Conservation (phyloP, 2,888 invertebrate genomes). For the Morpho helenor region DNA sequence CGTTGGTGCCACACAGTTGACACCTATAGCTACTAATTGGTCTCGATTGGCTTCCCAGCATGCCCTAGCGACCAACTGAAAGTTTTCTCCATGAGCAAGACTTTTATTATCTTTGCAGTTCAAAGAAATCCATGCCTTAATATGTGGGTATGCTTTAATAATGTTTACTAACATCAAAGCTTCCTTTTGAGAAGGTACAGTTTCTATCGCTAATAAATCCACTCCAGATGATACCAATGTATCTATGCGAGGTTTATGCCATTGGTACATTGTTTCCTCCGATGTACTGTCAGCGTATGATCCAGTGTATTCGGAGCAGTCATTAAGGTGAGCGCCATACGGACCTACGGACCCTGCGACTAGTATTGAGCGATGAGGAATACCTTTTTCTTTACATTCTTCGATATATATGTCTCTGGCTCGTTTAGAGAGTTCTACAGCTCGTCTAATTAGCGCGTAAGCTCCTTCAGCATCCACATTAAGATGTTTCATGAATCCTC, state of each 20-base stretch:
- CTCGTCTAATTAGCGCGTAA: slow-evolving; percentile 83
- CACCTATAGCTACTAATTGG: slow-evolving; percentile 88
- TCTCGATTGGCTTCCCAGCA: slow-evolving; percentile 83
- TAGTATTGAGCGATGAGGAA: slow-evolving; percentile 58
- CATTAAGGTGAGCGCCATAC: slow-evolving; percentile 92
- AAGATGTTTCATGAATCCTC: slow-evolving; percentile 86
- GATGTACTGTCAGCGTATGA: slow-evolving; percentile 82
- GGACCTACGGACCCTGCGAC: slow-evolving; percentile 95
- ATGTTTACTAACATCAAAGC: slow-evolving; percentile 88
- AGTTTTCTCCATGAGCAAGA: slow-evolving; percentile 88
- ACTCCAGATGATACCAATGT: slow-evolving; percentile 88
- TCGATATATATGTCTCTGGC: slow-evolving; percentile 81
- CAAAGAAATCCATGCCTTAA: slow-evolving; percentile 93
- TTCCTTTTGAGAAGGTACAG: slow-evolving; percentile 91
- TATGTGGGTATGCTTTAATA: slow-evolving; percentile 85
- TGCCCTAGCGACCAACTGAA: slow-evolving; percentile 81
- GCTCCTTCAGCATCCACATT: slow-evolving; percentile 83
- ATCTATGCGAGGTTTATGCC: slow-evolving; percentile 90
- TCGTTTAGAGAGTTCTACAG: slow-evolving; percentile 85
- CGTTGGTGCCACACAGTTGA: slow-evolving; percentile 86
- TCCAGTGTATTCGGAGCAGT: slow-evolving; percentile 95
- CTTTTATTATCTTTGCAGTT: slow-evolving; percentile 83
- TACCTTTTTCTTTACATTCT: slow-evolving; percentile 49
- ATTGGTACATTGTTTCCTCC: slow-evolving; percentile 82
- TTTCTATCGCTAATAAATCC: slow-evolving; percentile 94